Percentiles rank a stretch among this genome's conserved stretches.
Evolutionary conservation across 2,113 vertebrate genomes (phyloP).

Genomic region (Xyrauchen texanus): DNA sequence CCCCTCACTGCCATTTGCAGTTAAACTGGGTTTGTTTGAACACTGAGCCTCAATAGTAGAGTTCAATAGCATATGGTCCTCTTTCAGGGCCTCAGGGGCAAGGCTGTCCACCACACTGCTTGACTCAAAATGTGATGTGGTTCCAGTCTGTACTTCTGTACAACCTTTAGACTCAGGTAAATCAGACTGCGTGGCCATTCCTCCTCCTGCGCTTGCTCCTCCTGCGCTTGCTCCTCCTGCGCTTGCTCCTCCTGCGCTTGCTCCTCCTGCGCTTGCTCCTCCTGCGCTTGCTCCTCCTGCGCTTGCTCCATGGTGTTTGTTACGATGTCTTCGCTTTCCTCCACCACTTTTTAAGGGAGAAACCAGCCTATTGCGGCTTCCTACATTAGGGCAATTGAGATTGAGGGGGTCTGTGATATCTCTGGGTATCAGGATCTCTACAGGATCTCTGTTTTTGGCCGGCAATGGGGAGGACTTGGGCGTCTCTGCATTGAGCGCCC

Average conservation of each 20-base stretch:
- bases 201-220: constrained; percentile 62
- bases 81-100: constrained; percentile 60
- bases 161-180: constrained; percentile 47
- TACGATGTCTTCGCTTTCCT: constrained; percentile 81
- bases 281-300: constrained; percentile 48
- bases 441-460: constrained; percentile 83
- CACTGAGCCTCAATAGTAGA: constrained; percentile 6
- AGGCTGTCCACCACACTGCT: constrained; percentile 30
- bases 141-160: constrained; percentile 9
- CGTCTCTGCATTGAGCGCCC: constrained; percentile 87
- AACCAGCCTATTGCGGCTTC: constrained; percentile 73
- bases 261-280: constrained; percentile 54
- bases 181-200: constrained; percentile 59
- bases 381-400: constrained; percentile 81
- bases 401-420: constrained; percentile 93
- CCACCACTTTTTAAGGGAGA: constrained; percentile 80
- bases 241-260: constrained; percentile 71
- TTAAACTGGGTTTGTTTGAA: constrained; percentile 48
- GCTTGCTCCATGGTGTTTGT: constrained; percentile 74
- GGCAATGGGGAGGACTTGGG: constrained; percentile 93
- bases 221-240: constrained; percentile 53
- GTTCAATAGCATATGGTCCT: background rate
- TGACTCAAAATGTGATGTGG: background rate
- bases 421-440: constrained; percentile 91
- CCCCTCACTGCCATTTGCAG: background rate